Evolutionary conservation across 2,113 vertebrate genomes (phyloP).

Genomic region (Trogon melanurus): DNA sequence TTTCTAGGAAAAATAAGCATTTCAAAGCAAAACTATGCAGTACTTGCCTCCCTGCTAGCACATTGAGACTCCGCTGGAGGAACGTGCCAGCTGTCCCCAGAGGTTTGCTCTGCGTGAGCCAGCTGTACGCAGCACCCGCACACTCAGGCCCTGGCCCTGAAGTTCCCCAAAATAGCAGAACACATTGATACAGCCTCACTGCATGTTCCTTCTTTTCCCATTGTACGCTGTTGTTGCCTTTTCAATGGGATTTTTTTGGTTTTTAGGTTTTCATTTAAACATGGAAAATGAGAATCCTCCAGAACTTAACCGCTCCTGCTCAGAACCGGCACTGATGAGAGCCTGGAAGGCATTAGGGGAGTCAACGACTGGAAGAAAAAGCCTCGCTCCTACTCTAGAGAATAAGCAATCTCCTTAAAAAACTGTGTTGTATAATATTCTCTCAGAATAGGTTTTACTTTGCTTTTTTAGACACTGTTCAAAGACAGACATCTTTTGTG

Average conservation of each 20-base stretch:
- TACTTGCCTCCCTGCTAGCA: neutral
- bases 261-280: constrained; percentile 77
- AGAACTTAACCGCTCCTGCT: neutral
- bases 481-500: neutral
- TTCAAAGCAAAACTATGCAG: neutral
- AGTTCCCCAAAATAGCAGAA: neutral
- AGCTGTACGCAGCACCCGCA: neutral
- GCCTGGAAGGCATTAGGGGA: neutral
- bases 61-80: neutral
- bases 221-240: neutral
- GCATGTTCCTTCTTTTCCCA: neutral
- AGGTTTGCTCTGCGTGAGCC: neutral
- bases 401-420: neutral
- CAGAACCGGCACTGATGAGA: neutral
- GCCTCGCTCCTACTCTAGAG: neutral
- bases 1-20: neutral
- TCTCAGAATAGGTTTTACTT: constrained; percentile 14
- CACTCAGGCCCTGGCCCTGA: neutral
- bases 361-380: neutral
- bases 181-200: neutral
- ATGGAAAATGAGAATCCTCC: constrained; percentile 56
- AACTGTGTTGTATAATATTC: neutral
- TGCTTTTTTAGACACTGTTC: neutral
- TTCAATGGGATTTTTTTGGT: neutral
- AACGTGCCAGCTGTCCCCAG: neutral